phyloP scores from a whole-genome alignment of 1,140 invertebrate genomes.

The Cyphomyrmex costatus region DNA sequence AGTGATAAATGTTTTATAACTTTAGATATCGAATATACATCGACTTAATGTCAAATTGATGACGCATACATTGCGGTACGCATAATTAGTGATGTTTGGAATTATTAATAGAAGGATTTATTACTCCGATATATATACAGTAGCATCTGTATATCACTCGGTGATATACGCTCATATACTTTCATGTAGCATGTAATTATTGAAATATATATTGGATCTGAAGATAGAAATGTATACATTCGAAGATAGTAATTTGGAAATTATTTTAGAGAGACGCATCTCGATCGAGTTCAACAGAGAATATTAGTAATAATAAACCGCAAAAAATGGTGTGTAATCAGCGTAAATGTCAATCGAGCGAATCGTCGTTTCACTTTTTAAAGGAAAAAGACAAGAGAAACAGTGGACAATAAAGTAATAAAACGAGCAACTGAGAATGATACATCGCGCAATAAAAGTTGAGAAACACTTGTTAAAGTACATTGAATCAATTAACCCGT shows the following conservation, averaged over 20 bases:
- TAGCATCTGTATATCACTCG: neutral
- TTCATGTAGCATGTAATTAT: slow-evolving; percentile 8
- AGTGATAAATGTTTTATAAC: neutral
- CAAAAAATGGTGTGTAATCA: no score
- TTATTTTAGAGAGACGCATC: neutral
- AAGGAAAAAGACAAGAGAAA: neutral
- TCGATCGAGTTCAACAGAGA: neutral
- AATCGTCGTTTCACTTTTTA: neutral
- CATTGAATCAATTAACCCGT: slow-evolving; percentile 35
- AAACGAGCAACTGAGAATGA: neutral
- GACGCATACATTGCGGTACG: slow-evolving; percentile 15
- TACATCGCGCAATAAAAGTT: neutral
- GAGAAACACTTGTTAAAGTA: neutral
- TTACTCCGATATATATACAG: neutral
- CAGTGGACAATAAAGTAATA: neutral
- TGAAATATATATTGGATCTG: neutral
- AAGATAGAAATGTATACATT: slow-evolving; percentile 10
- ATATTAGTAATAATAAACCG: neutral
- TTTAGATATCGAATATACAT: neutral
- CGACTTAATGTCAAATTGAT: slow-evolving; percentile 36
- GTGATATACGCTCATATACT: neutral
- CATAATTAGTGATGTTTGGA: slow-evolving; percentile 43
- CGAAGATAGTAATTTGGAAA: slow-evolving; percentile 9
- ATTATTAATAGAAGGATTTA: slow-evolving; percentile 58
- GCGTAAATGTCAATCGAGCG: neutral